Evolutionary conservation across 1,140 invertebrate genomes (phyloP).

Genomic region (Panonychus citri): DNA sequence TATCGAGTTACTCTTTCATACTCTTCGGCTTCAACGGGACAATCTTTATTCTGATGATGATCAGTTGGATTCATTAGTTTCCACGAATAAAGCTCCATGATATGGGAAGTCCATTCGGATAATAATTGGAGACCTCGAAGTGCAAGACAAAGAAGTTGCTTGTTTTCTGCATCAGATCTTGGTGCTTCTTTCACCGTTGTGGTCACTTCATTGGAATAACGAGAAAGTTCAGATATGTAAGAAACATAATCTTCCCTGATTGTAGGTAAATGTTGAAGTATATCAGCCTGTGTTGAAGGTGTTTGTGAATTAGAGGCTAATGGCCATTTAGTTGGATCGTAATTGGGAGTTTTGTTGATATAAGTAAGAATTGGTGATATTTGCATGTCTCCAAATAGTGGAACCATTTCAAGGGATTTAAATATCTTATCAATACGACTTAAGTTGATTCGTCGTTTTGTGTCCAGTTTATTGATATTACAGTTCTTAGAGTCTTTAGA

Average conservation of each 20-base stretch:
- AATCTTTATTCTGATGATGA: slow-evolving; percentile 82
- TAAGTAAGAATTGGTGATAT: slow-evolving; percentile 89
- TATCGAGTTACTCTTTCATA: slow-evolving; percentile 95
- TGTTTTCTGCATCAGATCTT: slow-evolving; percentile 73
- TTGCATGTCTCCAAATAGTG: slow-evolving; percentile 97
- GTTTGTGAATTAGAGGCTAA: slow-evolving; percentile 46
- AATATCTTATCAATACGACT: slow-evolving; percentile 91
- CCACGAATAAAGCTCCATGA: slow-evolving; percentile 94
- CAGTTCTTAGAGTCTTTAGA: slow-evolving; percentile 24
- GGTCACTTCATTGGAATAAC: slow-evolving; percentile 78
- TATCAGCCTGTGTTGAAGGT: slow-evolving; percentile 74
- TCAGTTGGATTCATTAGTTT: slow-evolving; percentile 94
- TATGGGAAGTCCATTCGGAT: slow-evolving; percentile 88
- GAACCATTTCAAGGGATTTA: slow-evolving; percentile 90
- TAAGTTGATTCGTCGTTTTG: slow-evolving; percentile 84
- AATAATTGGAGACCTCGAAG: slow-evolving; percentile 73
- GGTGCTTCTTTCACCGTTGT: slow-evolving; percentile 74
- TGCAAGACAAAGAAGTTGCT: slow-evolving; percentile 70
- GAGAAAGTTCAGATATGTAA: slow-evolving; percentile 84
- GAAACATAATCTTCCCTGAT: slow-evolving; percentile 91
- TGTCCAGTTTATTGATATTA: slow-evolving; percentile 90
- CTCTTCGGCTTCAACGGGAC: slow-evolving; percentile 90
- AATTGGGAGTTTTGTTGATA: slow-evolving; percentile 81
- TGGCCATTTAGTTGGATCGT: slow-evolving; percentile 79
- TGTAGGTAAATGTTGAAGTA: slow-evolving; percentile 80